Evolutionary conservation across 2,888 invertebrate genomes (phyloP).

Genomic region (Apamea sordens): DNA sequence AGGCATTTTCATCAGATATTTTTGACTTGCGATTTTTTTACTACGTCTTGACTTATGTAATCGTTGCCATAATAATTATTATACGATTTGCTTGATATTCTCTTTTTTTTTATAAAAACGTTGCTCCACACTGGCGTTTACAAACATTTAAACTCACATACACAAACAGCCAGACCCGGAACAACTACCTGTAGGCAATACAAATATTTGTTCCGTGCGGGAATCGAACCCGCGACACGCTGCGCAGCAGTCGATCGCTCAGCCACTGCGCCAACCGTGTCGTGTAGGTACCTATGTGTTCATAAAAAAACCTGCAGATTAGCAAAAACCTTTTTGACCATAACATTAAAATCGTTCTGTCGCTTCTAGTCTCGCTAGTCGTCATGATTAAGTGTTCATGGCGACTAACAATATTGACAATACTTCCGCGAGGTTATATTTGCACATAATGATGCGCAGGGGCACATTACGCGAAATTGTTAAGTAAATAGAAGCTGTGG

Average conservation of each 20-base stretch:
- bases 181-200: too few relatives aligned
- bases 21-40: not conserved
- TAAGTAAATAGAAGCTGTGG: slow-evolving; percentile 34
- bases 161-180: too few relatives aligned
- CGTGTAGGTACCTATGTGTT: too few relatives aligned
- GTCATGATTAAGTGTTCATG: not conserved
- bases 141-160: too few relatives aligned
- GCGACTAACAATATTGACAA: slow-evolving; percentile 8
- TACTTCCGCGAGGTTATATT: slow-evolving; percentile 44
- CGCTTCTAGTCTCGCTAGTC: too few relatives aligned
- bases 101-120: too few relatives aligned
- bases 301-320: not conserved
- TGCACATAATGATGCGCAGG: slow-evolving; percentile 32
- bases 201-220: too few relatives aligned
- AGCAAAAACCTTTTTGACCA: too few relatives aligned
- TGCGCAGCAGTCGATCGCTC: too few relatives aligned
- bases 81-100: not conserved
- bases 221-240: too few relatives aligned
- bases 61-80: not conserved
- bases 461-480: slow-evolving; percentile 32
- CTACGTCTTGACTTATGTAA: not conserved
- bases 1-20: not conserved
- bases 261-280: too few relatives aligned
- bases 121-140: too few relatives aligned
- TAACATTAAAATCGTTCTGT: not conserved